These are phyloP conservation scores for Fundulus diaphanus DNA, from an alignment of 2,797 vertebrate genomes.

Conservation along the genomic window DNA sequence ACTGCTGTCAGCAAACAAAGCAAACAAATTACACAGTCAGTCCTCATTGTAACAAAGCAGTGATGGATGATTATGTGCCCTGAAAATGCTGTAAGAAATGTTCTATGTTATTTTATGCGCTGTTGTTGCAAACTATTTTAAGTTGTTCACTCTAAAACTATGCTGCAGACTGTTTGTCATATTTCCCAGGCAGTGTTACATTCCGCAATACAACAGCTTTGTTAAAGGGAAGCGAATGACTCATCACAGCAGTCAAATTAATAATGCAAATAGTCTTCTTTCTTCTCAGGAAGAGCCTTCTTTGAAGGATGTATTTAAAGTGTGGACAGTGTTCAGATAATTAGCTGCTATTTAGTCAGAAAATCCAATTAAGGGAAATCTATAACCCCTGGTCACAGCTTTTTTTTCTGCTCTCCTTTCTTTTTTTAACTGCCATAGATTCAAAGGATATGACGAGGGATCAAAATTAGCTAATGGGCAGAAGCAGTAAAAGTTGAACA, in stretches of 20 bases:
- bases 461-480: slow-evolving; percentile 21
- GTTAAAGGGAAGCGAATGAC: slow-evolving; percentile 42
- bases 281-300: slow-evolving; percentile 18
- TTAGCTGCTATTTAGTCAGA: slow-evolving; percentile 50
- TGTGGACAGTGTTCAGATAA: slow-evolving; percentile 48
- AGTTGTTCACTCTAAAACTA: slow-evolving; percentile 27
- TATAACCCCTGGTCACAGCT: slow-evolving; percentile 34
- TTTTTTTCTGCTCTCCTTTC: slow-evolving; percentile 11
- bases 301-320: slow-evolving; percentile 50
- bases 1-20: slow-evolving; percentile 72
- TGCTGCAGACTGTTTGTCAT: slow-evolving; percentile 45
- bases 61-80: slow-evolving; percentile 69
- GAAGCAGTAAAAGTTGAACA: slow-evolving; percentile 19
- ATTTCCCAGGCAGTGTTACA: slow-evolving; percentile 25
- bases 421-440: slow-evolving; percentile 23
- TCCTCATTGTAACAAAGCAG: slow-evolving; percentile 55
- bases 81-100: slow-evolving; percentile 61
- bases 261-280: slow-evolving; percentile 45
- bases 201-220: slow-evolving; percentile 31
- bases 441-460: slow-evolving; percentile 11
- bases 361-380: slow-evolving; percentile 60
- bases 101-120: slow-evolving; percentile 37
- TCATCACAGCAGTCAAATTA: slow-evolving; percentile 45
- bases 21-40: slow-evolving; percentile 71
- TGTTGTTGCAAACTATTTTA: slow-evolving; percentile 54